Evolutionary conservation across 2,888 invertebrate species (phyloP).

Genomic region (Agapetus fuscipes): DNA sequence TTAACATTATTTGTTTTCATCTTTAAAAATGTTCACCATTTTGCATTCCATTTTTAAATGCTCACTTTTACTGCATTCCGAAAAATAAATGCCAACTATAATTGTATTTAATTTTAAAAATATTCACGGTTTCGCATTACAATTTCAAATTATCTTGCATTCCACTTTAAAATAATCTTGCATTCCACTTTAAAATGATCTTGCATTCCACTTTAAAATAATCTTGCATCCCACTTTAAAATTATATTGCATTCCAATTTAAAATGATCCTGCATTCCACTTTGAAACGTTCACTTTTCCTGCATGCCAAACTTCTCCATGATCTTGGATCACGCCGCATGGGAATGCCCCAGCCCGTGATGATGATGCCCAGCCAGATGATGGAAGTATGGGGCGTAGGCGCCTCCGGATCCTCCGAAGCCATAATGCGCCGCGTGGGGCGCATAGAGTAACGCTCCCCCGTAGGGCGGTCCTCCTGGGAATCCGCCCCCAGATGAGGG

Average conservation of each 20-base stretch:
- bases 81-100: not conserved
- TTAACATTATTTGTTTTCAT: not conserved
- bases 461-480: constrained; percentile 50
- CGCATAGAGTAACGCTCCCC: constrained; percentile 49
- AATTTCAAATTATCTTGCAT: no score
- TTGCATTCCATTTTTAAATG: not conserved
- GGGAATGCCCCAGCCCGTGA: constrained; percentile 54
- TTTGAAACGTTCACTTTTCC: not conserved
- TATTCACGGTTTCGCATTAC: no score
- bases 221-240: no score
- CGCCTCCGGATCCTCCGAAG: constrained; percentile 32
- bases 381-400: constrained; percentile 56
- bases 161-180: no score
- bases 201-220: no score
- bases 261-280: no score
- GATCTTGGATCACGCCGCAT: constrained; percentile 39
- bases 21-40: not conserved
- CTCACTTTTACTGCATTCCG: not conserved
- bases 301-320: constrained; percentile 18
- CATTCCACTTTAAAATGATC: no score
- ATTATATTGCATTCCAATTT: no score
- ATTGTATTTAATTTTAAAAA: no score
- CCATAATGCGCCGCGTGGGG: constrained; percentile 58
- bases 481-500: constrained; percentile 57
- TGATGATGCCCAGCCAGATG: constrained; percentile 59